Conservation (phyloP, 2,113 vertebrate species). For the Thunnus thynnus region DNA sequence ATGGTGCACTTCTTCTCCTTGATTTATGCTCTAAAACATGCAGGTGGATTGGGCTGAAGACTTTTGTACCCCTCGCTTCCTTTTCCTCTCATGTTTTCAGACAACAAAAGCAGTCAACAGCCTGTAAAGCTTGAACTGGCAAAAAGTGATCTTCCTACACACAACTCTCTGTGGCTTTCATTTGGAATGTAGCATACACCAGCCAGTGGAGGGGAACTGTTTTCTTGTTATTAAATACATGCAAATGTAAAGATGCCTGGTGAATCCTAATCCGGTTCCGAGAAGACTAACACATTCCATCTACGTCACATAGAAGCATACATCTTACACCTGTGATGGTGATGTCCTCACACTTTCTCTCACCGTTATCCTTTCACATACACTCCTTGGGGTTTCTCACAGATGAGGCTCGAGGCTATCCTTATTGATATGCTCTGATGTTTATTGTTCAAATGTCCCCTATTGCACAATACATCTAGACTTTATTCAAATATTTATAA, state of each 20-base stretch:
- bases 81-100: background rate
- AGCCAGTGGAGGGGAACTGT: no score
- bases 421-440: constrained; percentile 62
- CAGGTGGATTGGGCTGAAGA: background rate
- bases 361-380: constrained; percentile 1
- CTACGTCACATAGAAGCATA: background rate
- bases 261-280: no score
- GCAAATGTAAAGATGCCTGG: background rate
- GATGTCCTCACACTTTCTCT: background rate
- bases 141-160: background rate
- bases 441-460: constrained; percentile 77
- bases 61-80: background rate
- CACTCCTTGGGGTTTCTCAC: constrained; percentile 6
- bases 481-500: constrained; percentile 73
- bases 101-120: background rate
- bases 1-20: background rate
- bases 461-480: constrained; percentile 76
- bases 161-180: no score
- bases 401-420: constrained; percentile 27
- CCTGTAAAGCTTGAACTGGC: background rate
- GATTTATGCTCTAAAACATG: no score
- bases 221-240: no score
- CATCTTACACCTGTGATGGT: background rate
- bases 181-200: no score
- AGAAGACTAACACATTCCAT: no score